Evolutionary conservation across 2,888 invertebrate genomes (phyloP), one percentile per base, ranked within the genome.

Genomic region (Campopleginae sp.): DNA sequence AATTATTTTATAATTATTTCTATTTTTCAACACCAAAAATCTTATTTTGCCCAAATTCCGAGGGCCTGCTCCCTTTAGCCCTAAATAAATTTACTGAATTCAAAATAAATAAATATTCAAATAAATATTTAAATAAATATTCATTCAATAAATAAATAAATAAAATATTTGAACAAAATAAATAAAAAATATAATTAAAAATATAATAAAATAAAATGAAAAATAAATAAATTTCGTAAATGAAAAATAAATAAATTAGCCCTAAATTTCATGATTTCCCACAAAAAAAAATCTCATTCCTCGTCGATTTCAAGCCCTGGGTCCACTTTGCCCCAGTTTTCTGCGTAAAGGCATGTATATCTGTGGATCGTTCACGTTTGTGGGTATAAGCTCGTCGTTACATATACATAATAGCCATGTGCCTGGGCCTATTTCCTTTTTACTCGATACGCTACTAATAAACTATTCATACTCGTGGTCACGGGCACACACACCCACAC

Each of bases 381-480:
- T 19, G 17, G 19, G 10, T 31, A 61, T 1, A 68, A 46, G 68
- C 17, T 46, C 33, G 14, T 51, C 38, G 38, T 54, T 71, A 12
- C 51, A 54, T 68, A 17, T 46, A 46, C 33, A n/a, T 51, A 31
- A 51, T 70, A 33, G 1, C n/a, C 3, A 46, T 70, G 68, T 70
- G 19, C 14, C 58, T 58, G 27, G 14, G 27, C 27, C 27, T 58
- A 58, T 58, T 58, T 58, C 58, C 58, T 27, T 58, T 27, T 27
- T 46, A 33, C 75, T 46, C 54, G 42, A 54, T 61, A n/a, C 10
- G 77, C 66, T 68, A 48, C 81, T 85, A 85, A 85, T 81, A 85
- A 85, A 85, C 84, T 85, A 85, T 85, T 85, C 84, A 85, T 81
- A 44, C 81, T 44, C 63, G n/a, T n/a, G 74, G 58, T 63, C 78